Evolutionary conservation across 2,888 invertebrate species (phyloP), one percentile per base, ranked within the genome.

Genomic region (Leptopilina drosophilae): DNA sequence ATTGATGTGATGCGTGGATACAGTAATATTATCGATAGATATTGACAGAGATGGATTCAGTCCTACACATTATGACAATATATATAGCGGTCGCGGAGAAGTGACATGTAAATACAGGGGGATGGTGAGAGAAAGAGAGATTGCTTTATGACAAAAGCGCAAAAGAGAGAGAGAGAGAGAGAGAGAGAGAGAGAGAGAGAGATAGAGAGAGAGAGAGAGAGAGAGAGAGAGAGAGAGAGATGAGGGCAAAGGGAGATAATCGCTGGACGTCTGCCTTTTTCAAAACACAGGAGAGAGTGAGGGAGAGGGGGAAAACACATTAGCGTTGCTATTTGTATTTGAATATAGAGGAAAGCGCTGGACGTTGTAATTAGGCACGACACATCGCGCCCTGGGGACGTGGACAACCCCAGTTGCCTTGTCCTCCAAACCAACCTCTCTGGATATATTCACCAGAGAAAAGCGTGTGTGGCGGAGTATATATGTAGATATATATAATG

Each of bases 291-390:
- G 3, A 11, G 49, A 1, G 49, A 2, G 12, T 1, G 20, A 20
- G 49, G 11, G 49, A 49, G 9, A 46, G 46, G 46, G 11, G 81
- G 78, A 76, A 81, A 86, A 84, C 87, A 85, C 89, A 90, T 90
- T 90, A 88, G 88, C 88, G 86, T 83, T 81, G 85, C 85, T 90
- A 87, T 90, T 90, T 90, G 90, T 90, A 82, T 90, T 90, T 88
- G 88, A 86, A 88, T 85, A 88, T 85, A 88, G 88, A 87, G 88
- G 87, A 87, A 87, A 87, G 86, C 87, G 86, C 87, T 87, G 89
- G 90, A 89, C 90, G 89, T 91, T 91, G 91, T 91, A 91, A 91
- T 91, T 91, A 91, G 90, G 87, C 87, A 88, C 89, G 89, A 91
- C 91, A 90, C 89, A 91, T 91, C 89, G 89, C 87, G 87, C 91